Base-by-base conservation (phyloP, 2,888 invertebrate genomes). In the Exephanes ischioxanthus region DNA sequence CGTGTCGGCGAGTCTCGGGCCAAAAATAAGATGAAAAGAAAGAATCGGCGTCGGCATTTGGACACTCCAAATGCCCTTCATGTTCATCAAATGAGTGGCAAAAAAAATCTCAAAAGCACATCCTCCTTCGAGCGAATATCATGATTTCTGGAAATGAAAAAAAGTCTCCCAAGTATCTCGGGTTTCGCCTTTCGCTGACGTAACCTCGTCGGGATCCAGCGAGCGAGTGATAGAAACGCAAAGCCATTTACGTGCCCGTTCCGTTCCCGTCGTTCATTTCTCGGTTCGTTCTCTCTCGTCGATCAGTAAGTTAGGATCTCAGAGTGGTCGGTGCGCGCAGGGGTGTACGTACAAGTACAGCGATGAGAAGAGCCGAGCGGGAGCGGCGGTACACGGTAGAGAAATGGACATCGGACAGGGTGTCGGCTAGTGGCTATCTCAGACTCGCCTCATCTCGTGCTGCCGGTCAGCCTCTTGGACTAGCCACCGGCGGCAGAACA, bases 341-440 rank as follows among this genome's bases (percentile, higher is more conserved):
- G 63, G 72, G 86, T 51, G 48, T 48, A 61, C 30, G 45, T 77
- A 72, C 41, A 45, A 58, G 30, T 22, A 41, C n/a, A 26, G 33
- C 45, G 14, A 41, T n/a, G 72, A 78, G 33, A 80, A 63, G 16
- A 14, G 26, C 33, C 67, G 58, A 61, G 63, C 55, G 55, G 71
- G 67, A 75, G 30, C 41, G 30, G 37, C 33, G 77, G 76, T 48
- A 71, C 77, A 85, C 83, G 83, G 83, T 75, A 82, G 84, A 83
- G 88, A 85, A 87, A 85, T 87, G 85, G 86, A 87, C 88, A 87
- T 85, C 91, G 91, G 91, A 91, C 91, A 90, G 93, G 93, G 92
- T 93, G 92, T 92, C 92, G 92, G 93, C 91, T 89, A 91, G 90
- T 90, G 90, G 91, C 93, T 93, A 92, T 93, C 92, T 92, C 92